Percentiles rank a stretch among this genome's conserved stretches.
These are phyloP conservation scores for Psittacus erithacus DNA, from an alignment of 2,113 vertebrate genomes.

Conservation along the genomic window DNA sequence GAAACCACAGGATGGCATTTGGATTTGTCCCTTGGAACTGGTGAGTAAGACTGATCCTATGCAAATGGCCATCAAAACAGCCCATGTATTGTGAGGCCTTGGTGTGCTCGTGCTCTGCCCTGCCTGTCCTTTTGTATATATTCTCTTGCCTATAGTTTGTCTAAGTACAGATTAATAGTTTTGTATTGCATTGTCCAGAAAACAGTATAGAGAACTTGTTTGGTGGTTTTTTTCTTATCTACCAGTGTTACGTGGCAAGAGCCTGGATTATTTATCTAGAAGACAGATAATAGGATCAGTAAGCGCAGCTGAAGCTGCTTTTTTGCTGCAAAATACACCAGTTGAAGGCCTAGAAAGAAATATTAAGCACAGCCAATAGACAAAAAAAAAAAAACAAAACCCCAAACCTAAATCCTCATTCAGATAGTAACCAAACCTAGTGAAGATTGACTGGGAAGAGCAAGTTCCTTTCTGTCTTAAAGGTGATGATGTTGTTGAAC, in stretches of 20 bases:
- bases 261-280: not conserved
- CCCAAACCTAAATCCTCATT: not conserved
- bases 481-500: not conserved
- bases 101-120: not conserved
- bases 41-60: accelerated
- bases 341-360: not conserved
- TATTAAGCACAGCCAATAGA: not conserved
- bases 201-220: not conserved
- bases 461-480: not conserved
- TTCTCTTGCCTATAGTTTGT: not conserved
- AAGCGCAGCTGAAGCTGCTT: not conserved
- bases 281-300: not conserved
- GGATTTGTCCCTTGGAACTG: not conserved
- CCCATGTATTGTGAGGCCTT: accelerated
- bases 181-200: not conserved
- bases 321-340: not conserved
- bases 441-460: not conserved
- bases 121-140: accelerated
- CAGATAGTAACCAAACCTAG: not conserved
- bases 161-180: not conserved
- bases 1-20: not conserved
- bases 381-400: not conserved
- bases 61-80: not conserved
- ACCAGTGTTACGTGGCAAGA: not conserved
- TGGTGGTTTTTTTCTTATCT: not conserved